Evolutionary conservation across 2,113 vertebrate species (phyloP).

Genomic region (Anhinga rufa): DNA sequence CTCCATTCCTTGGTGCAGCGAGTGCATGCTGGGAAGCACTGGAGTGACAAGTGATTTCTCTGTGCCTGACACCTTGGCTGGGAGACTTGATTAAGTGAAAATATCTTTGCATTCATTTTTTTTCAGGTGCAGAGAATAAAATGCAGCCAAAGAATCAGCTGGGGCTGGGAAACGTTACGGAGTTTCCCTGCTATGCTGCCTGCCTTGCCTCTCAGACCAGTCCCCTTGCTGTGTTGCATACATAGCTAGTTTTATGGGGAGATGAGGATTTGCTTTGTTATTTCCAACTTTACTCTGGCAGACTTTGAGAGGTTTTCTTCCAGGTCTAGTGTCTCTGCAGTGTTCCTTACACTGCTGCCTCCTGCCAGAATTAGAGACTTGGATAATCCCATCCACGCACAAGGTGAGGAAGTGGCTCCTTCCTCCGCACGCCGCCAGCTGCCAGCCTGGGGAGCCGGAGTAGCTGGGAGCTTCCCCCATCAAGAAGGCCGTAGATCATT

Average conservation of each 20-base stretch:
- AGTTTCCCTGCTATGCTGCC: not conserved
- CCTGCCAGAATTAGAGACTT: not conserved
- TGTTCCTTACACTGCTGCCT: not conserved
- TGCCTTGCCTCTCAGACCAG: not conserved
- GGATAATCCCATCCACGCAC: not conserved
- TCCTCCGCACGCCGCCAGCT: not conserved
- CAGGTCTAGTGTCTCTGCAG: not conserved
- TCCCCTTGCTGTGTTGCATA: not conserved
- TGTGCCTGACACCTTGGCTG: conserved; percentile 58
- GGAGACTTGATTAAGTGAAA: conserved; percentile 72
- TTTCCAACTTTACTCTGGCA: not conserved
- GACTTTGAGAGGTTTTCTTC: not conserved
- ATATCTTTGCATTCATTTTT: conserved; percentile 62
- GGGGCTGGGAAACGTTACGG: not conserved
- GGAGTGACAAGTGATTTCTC: conserved; percentile 74
- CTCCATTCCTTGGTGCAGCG: conserved; percentile 60
- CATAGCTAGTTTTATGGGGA: not conserved
- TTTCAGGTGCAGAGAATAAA: conserved; percentile 44
- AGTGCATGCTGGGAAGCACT: conserved; percentile 58
- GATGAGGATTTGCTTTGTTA: not conserved
- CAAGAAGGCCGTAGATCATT: not conserved
- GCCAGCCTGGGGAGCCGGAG: not conserved
- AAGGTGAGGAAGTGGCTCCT: not conserved
- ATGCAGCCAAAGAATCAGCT: not conserved
- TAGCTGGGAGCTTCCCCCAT: not conserved